These are phyloP conservation scores for Apodemus agrarius DNA, from an alignment of 2,797 vertebrate species.

Conservation along the genomic window DNA sequence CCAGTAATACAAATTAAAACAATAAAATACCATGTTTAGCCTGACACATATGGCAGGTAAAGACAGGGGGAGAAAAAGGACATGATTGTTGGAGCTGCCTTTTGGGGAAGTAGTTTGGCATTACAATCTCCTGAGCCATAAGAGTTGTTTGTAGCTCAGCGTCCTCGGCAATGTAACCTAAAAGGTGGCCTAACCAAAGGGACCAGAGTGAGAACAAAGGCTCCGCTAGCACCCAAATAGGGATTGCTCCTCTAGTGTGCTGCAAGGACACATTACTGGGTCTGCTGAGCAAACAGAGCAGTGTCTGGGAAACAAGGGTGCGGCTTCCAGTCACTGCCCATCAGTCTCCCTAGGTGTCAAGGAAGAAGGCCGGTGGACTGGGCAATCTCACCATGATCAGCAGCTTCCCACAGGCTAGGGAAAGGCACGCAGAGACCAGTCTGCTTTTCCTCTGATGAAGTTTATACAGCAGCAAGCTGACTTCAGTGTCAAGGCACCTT, in stretches of 20 bases:
- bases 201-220: background rate
- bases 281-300: background rate
- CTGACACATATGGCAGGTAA: background rate
- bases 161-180: background rate
- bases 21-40: background rate
- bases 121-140: background rate
- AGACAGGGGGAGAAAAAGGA: background rate
- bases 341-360: background rate
- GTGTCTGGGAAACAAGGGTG: background rate
- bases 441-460: background rate
- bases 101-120: constrained; percentile 3
- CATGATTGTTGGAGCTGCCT: background rate
- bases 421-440: rapidly evolving
- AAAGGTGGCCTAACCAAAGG: background rate
- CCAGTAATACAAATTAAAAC: constrained; percentile 19
- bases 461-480: background rate
- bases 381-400: background rate
- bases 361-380: background rate
- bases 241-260: background rate
- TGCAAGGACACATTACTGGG: background rate
- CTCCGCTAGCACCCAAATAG: background rate
- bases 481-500: background rate
- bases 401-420: background rate
- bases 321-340: background rate
- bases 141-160: background rate